Conservation (phyloP, 2,797 vertebrate genomes). For the Lepidocolaptes lacrymiger region DNA sequence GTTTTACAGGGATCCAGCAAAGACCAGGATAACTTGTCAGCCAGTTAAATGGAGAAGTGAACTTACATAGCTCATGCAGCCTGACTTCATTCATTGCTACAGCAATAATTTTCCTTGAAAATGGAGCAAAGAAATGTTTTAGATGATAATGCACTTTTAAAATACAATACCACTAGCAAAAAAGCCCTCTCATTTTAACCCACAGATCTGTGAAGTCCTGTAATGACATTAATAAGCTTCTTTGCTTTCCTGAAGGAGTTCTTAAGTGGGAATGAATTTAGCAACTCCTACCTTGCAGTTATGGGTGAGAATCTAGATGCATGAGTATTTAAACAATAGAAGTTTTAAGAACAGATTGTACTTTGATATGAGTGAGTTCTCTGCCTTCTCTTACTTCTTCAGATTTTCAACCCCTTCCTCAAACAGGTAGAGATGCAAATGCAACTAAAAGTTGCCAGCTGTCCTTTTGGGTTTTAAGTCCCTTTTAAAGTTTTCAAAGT, state of each 20-base stretch:
- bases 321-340: neutral
- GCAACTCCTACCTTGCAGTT: neutral
- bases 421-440: neutral
- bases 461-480: neutral
- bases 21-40: neutral
- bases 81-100: neutral
- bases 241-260: neutral
- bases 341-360: neutral
- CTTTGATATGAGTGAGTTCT: neutral
- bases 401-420: neutral
- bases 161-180: neutral
- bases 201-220: neutral
- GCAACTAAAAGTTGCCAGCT: neutral
- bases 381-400: neutral
- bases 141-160: neutral
- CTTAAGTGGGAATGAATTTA: slow-evolving; percentile 14
- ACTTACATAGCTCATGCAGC: neutral
- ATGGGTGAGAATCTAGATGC: neutral
- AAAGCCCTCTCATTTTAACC: neutral
- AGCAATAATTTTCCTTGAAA: neutral
- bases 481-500: neutral
- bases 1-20: neutral
- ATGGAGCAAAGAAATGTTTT: neutral
- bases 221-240: neutral
- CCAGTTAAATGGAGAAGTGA: neutral